A percentile compares a stretch with the other conserved stretches of the same genome.
Evolutionary conservation across 2,113 vertebrate species (phyloP).

Genomic region (Micronycteris hirsuta): DNA sequence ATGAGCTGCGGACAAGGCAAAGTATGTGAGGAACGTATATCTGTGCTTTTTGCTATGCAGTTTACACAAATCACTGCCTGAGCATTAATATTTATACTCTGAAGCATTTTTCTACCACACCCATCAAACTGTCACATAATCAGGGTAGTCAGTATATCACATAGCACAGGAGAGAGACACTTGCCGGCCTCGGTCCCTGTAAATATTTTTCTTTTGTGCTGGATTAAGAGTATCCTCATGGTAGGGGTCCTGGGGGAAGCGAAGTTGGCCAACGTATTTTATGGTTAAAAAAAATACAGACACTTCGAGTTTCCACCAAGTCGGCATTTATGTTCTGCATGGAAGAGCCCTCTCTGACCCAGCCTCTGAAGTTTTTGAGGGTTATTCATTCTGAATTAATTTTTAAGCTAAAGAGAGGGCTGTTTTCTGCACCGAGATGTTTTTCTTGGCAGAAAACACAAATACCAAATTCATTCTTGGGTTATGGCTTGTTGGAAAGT

Average conservation of each 20-base stretch:
- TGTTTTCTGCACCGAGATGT: constrained; percentile 16
- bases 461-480: constrained; percentile 26
- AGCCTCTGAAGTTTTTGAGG: constrained; percentile 34
- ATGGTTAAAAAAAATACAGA: constrained; percentile 29
- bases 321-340: constrained; percentile 32
- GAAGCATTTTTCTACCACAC: constrained; percentile 50
- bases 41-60: constrained; percentile 60
- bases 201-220: constrained; percentile 68
- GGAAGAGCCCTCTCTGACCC: constrained; percentile 43
- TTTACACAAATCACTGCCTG: constrained; percentile 70
- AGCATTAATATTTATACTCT: constrained; percentile 73
- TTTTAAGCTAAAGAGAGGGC: constrained; percentile 18
- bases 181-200: constrained; percentile 38
- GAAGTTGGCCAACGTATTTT: constrained; percentile 53
- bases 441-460: constrained; percentile 51
- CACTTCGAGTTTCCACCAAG: constrained; percentile 27
- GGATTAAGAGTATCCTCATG: constrained; percentile 62
- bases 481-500: not conserved
- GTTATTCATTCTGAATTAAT: constrained; percentile 52
- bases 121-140: constrained; percentile 72
- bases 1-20: constrained; percentile 36
- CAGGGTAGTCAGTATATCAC: constrained; percentile 68
- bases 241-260: constrained; percentile 50
- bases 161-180: constrained; percentile 38
- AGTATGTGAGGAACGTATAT: constrained; percentile 55